Evolutionary conservation across 2,888 invertebrate species (phyloP), one percentile per base, ranked within the genome.

Genomic region (Sarcophaga subvicina): DNA sequence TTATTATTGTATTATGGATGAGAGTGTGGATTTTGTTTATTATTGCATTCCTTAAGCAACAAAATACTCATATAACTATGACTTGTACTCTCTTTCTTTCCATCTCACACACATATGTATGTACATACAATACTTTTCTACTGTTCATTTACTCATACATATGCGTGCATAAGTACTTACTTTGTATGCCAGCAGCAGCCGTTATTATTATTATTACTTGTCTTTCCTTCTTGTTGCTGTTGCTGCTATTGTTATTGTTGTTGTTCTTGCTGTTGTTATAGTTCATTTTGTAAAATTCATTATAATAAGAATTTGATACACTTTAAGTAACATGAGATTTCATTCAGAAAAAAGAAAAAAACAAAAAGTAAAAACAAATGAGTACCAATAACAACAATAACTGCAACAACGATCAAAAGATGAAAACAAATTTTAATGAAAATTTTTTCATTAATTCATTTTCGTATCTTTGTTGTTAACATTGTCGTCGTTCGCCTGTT

Each of bases 281-380:
- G 80, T 84, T 87, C 83, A 87, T 85, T 80, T 86, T 88, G 87
- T 80, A 83, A 81, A 87, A 88, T 88, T 88, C 88, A 88, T 88
- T 88, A 88, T 88, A 88, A 88, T 80, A 88, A 80, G 84, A 88
- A 88, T 87, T 84, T 87, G 88, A 88, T 88, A 88, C 85, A 85
- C 85, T 88, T 88, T 87, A 81, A 87, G 88, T 88, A 88, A 88
- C 66, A 83, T 83, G 88, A 88, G 88, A 88, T 88, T 83, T 87
- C 82, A 81, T 81, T 88, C 80, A 84, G 66, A 17, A 72, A 85
- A 75, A 8, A 62, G 0, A 37, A 37, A 37, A 2, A 37, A 37
- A 37, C 69, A 67, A 70, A 17, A 72, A 83, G 70, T 11, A 63
- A 66, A 70, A 83, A 71, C 45, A 70, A 70, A 70, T 59, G 59